A percentile compares a stretch with the other conserved stretches of the same genome.
Evolutionary conservation across 2,113 vertebrate genomes (phyloP).

Genomic region (Corythoichthys intestinalis): DNA sequence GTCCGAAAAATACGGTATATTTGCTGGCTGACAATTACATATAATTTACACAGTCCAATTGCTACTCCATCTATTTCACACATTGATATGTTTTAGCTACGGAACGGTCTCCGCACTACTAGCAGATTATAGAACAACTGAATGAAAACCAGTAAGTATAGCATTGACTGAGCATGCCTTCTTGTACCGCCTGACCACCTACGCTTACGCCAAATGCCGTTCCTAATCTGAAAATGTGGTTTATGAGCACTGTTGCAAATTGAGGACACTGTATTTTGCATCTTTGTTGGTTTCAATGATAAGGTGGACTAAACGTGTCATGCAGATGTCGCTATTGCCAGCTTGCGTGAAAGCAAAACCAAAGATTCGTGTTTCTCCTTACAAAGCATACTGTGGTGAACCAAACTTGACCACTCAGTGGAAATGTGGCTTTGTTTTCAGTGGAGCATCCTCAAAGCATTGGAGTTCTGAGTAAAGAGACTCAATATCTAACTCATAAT

Average conservation of each 20-base stretch:
- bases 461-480: slow-evolving; percentile 34
- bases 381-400: background rate
- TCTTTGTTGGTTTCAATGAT: background rate
- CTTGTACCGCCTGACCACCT: background rate
- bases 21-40: too few relatives aligned
- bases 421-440: slow-evolving; percentile 30
- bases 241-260: background rate
- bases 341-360: background rate
- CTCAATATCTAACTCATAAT: slow-evolving; percentile 10
- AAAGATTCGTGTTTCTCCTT: background rate
- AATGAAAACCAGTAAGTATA: background rate
- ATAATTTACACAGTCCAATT: too few relatives aligned
- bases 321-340: background rate
- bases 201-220: background rate
- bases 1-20: too few relatives aligned
- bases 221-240: background rate
- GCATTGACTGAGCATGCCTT: background rate
- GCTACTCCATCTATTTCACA: too few relatives aligned
- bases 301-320: background rate
- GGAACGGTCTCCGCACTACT: too few relatives aligned
- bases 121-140: background rate
- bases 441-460: slow-evolving; percentile 22
- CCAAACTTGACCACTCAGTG: slow-evolving; percentile 6
- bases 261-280: background rate
- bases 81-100: too few relatives aligned